phyloP scores from a whole-genome alignment of 2,888 invertebrate species.

The Drosophila quinaria region DNA sequence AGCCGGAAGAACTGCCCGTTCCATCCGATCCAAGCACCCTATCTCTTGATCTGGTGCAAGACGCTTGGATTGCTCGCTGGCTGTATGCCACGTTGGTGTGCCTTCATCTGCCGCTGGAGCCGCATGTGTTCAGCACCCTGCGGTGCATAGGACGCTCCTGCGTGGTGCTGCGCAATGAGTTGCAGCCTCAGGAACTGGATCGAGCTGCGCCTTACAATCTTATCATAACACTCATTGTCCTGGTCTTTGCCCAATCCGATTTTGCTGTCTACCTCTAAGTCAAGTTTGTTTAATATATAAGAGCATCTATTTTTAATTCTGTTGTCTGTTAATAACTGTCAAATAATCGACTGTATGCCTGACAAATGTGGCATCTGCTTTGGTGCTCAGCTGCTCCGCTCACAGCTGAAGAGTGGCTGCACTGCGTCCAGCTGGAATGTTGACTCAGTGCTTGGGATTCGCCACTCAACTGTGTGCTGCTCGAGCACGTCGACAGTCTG shows the following conservation, averaged over 20 bases:
- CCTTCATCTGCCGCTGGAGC: conserved; percentile 84
- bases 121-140: conserved; percentile 82
- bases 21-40: conserved; percentile 30
- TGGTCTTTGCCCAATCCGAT: conserved; percentile 84
- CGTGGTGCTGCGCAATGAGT: conserved; percentile 76
- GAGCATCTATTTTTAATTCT: conserved; percentile 17
- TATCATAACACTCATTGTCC: conserved; percentile 83
- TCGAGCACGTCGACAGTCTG: conserved; percentile 73
- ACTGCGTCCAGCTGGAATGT: conserved; percentile 54
- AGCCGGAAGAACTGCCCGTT: not conserved
- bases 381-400: conserved; percentile 61
- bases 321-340: conserved; percentile 20
- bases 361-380: conserved; percentile 75
- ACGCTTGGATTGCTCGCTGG: conserved; percentile 84
- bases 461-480: conserved; percentile 63
- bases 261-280: conserved; percentile 81
- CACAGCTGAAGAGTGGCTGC: conserved; percentile 30
- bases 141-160: conserved; percentile 83
- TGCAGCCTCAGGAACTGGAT: conserved; percentile 67
- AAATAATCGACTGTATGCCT: conserved; percentile 74
- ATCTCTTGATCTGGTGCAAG: conserved; percentile 65
- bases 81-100: conserved; percentile 83
- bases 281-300: conserved; percentile 33
- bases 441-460: conserved; percentile 60
- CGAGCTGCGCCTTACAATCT: conserved; percentile 84